Evolutionary conservation across 2,113 vertebrate genomes (phyloP).

Genomic region (Sakesphorus luctuosus): DNA sequence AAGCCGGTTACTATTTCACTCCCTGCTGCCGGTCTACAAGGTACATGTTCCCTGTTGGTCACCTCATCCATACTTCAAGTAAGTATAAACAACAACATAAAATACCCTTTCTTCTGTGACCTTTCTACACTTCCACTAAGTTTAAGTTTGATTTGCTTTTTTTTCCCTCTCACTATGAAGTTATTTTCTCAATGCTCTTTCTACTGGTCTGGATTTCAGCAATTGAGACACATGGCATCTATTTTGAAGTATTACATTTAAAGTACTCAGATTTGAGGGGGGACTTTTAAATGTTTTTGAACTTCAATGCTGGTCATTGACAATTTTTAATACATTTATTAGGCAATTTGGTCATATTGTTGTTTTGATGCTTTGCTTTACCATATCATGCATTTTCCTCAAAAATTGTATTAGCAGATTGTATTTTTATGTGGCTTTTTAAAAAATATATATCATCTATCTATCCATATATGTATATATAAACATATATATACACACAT

Average conservation of each 20-base stretch:
- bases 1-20: neutral
- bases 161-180: neutral
- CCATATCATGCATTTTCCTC: neutral
- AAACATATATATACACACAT: too few species aligned
- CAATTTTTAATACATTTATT: neutral
- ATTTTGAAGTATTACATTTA: neutral
- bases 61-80: neutral
- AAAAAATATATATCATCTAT: neutral
- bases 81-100: neutral
- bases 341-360: neutral
- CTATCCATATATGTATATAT: neutral
- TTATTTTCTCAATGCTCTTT: neutral
- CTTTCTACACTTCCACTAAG: neutral
- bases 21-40: neutral
- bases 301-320: fast-evolving
- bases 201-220: neutral
- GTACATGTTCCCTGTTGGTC: neutral
- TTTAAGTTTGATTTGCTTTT: neutral
- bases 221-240: neutral
- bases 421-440: neutral
- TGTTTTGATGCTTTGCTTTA: neutral
- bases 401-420: neutral
- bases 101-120: neutral
- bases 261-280: neutral
- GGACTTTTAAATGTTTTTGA: neutral